Conservation (phyloP, 2,113 vertebrate species). For the Thalassarche chlororhynchos region DNA sequence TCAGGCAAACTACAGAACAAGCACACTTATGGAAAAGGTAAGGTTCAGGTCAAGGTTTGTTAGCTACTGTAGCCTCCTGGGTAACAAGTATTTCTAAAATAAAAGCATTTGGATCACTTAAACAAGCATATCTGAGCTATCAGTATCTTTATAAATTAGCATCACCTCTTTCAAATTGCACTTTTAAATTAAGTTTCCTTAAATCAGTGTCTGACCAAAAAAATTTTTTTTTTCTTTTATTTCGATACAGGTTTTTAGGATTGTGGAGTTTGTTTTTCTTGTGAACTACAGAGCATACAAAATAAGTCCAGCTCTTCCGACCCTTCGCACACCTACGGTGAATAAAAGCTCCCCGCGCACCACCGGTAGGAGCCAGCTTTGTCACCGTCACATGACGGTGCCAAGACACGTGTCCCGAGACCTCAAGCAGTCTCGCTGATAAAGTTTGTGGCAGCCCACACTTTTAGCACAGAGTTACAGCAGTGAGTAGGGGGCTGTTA, state of each 20-base stretch:
- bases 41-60: background rate
- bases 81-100: background rate
- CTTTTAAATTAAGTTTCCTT: background rate
- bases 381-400: background rate
- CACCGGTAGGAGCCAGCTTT: background rate
- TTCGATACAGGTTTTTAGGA: background rate
- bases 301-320: background rate
- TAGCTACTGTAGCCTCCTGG: background rate
- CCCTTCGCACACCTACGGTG: background rate
- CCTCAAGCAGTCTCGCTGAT: background rate
- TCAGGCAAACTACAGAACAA: background rate
- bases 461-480: background rate
- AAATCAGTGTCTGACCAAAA: background rate
- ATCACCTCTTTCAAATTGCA: background rate
- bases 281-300: background rate
- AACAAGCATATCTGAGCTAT: background rate
- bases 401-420: background rate
- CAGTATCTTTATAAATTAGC: background rate
- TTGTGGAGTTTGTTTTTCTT: background rate
- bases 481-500: rapidly evolving
- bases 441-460: background rate
- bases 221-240: background rate
- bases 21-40: background rate
- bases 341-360: background rate
- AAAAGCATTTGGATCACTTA: background rate